Base-by-base conservation (phyloP, 2,888 invertebrate genomes). In the Zhuqinia jingwanae region DNA sequence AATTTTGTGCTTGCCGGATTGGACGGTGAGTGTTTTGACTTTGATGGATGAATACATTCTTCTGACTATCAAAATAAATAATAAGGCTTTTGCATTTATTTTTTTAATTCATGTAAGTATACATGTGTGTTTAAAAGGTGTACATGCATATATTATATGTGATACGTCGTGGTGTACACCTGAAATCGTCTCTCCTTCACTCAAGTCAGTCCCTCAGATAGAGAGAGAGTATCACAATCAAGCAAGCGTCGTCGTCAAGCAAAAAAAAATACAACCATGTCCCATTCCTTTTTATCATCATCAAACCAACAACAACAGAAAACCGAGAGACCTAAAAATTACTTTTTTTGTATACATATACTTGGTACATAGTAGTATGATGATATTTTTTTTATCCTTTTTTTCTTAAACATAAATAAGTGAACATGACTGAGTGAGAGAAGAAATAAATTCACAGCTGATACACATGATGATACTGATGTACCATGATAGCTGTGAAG, bases 381-480 rank as follows among this genome's bases (percentile, higher is more conserved):
- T n/a, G n/a, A n/a, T n/a, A n/a, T n/a, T n/a, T n/a, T n/a, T n/a
- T n/a, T n/a, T n/a, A n/a, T 68, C 53, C 8, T 3, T 8, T 36
- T 36, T 36, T 6, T 36, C 36, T 8, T n/a, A 5, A 36, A 36
- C 3, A 3, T 20, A 63, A 10, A 1, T n/a, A 65, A 6, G 5
- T 17, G 42, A 13, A 5, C 22, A 45, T 10, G 53, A 25, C 17
- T 75, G 73, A 42, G 58, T 30, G 30, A 36, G 22, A 58, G 36
- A 68, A 63, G 82, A 82, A 75, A 82, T 75, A 82, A n/a, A 82
- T 63, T 75, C 82, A 75, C 82, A 82, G 63, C 36, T 75, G 75
- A 82, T 63, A 82, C 50, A 75, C 13, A 17, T 30, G 0, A 75
- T 27, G 82, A 82, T 82, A 82, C 82, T 82, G 60, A 25, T 82